These are phyloP conservation scores for Papilio demoleus DNA, from an alignment of 2,888 invertebrate genomes.

Conservation along the genomic window DNA sequence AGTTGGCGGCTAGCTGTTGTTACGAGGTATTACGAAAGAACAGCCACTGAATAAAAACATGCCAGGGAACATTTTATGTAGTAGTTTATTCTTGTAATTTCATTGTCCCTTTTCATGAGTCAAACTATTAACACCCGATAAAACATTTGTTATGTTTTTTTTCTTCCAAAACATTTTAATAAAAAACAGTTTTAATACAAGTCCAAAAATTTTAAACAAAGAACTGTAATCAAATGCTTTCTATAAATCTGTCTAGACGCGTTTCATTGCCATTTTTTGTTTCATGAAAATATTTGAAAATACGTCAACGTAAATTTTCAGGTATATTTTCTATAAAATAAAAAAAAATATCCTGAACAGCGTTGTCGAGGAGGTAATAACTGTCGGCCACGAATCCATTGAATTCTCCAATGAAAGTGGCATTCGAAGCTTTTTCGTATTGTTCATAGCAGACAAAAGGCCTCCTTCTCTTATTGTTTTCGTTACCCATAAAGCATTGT, in stretches of 20 bases:
- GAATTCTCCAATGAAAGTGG: constrained; percentile 44
- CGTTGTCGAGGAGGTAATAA: constrained; percentile 38
- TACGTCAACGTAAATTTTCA: not conserved
- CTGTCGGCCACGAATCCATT: constrained; percentile 42
- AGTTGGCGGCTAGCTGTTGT: constrained; percentile 41
- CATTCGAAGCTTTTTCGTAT: constrained; percentile 70
- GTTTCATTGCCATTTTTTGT: not conserved
- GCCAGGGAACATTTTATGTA: constrained; percentile 24
- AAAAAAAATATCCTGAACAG: constrained; percentile 13
- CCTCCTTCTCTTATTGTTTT: constrained; percentile 63
- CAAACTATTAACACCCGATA: not conserved
- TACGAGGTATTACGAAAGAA: constrained; percentile 33
- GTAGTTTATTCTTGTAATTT: constrained; percentile 9
- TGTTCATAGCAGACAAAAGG: constrained; percentile 68
- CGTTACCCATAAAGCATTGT: constrained; percentile 65
- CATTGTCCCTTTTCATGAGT: constrained; percentile 16
- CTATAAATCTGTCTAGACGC: not conserved
- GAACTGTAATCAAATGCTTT: not conserved
- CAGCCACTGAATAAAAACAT: constrained; percentile 26
- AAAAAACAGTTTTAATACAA: not conserved
- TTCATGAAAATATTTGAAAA: constrained; percentile 1
- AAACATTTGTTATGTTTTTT: not conserved
- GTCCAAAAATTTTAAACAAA: not conserved
- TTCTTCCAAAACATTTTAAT: not conserved
- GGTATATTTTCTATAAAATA: constrained; percentile 2